A percentile compares a stretch with the other conserved stretches of the same genome.
phyloP scores from a whole-genome alignment of 2,113 vertebrate genomes.

The Peromyscus leucopus region DNA sequence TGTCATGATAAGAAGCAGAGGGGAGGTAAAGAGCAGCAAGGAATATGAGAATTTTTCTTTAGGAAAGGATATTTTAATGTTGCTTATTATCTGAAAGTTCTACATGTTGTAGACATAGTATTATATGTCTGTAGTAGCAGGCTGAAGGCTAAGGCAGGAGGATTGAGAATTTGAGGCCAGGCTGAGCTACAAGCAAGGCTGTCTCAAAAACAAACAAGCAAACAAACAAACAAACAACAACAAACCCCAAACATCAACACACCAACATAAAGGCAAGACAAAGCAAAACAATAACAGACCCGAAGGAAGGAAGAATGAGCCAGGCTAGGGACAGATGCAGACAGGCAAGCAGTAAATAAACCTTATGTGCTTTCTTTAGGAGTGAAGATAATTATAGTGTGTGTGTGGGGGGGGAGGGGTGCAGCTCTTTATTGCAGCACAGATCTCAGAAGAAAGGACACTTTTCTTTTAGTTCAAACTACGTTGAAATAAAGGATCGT shows the following conservation, averaged over 20 bases:
- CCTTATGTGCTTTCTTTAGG: background rate
- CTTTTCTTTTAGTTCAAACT: conserved; percentile 49
- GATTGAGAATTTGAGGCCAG: background rate
- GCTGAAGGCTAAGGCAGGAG: background rate
- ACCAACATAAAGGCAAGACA: background rate
- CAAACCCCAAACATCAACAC: background rate
- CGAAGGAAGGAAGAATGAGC: background rate
- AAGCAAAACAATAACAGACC: background rate
- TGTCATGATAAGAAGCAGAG: conserved; percentile 3
- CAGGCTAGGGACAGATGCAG: background rate
- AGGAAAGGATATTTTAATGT: background rate
- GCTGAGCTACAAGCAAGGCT: background rate
- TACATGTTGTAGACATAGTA: background rate
- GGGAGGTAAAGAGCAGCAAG: background rate
- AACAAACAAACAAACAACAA: background rate
- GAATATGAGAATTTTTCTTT: background rate
- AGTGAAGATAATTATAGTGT: background rate
- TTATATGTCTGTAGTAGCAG: background rate
- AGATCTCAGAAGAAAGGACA: background rate
- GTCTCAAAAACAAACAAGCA: background rate
- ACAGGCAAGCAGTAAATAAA: background rate
- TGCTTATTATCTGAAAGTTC: background rate
- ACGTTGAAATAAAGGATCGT: conserved; percentile 38
- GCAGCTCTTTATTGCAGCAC: background rate
- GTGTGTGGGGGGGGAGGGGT: background rate